Evolutionary conservation across 2,888 invertebrate species (phyloP), one percentile per base, ranked within the genome.

Genomic region (Endomychus coccineus): DNA sequence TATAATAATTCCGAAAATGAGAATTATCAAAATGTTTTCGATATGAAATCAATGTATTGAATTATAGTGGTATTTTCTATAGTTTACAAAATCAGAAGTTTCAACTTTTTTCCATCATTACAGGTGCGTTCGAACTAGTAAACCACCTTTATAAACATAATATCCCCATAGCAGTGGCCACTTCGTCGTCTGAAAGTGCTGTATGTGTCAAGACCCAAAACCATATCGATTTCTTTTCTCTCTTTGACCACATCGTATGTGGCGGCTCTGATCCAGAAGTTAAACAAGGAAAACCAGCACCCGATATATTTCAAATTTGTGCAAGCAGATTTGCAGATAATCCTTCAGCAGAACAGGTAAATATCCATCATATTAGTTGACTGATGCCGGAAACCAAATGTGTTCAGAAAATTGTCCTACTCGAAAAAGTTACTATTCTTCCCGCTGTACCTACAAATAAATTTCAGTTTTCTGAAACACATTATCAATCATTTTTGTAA

Each of bases 101-200:
- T n/a, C n/a, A n/a, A n/a, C n/a, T n/a, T n/a, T n/a, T n/a, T n/a
- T n/a, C n/a, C 9, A 31, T 21, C 4, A 23, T 49, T 47, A 42
- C 34, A 55, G 75, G 76, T 74, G 78, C 72, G 7, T 73, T 73
- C 42, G 64, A 62, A 49, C 59, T 82, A 22, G 67, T 83, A n/a
- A 56, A 64, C 14, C 80, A 83, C 56, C 62, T 84, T 4, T 66
- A 74, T 48, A 63, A 68, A 12, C 65, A 78, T 43, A 68, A 71
- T 10, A 62, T 83, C 46, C 81, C 81, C 2, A 74, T 81, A 27
- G 80, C 79, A 3, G 66, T 83, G 31, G 83, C 82, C 3, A 81
- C 82, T 1, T 81, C 81, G 24, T 78, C 80, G 4, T 71, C 74
- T 27, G 58, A 63, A 33, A 64, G 68, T 13, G 70, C 74, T 28